Evolutionary conservation across 2,113 vertebrate species (phyloP).

Genomic region (Dromaius novaehollandiae): DNA sequence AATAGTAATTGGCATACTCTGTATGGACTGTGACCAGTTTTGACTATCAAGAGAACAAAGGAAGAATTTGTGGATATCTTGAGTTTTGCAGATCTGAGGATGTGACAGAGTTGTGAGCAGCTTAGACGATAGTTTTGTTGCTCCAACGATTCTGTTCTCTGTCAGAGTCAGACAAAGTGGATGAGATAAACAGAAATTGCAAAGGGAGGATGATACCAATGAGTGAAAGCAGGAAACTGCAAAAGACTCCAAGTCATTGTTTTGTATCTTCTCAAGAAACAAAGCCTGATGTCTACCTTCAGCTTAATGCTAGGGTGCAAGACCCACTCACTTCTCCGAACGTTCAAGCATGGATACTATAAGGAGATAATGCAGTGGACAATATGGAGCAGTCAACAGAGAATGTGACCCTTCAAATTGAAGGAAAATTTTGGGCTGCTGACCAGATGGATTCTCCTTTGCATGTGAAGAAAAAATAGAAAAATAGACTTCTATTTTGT

Average conservation of each 20-base stretch:
- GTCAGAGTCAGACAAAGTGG: background rate
- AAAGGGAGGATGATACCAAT: background rate
- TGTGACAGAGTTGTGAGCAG: background rate
- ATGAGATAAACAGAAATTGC: background rate
- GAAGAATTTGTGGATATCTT: background rate
- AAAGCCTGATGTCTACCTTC: background rate
- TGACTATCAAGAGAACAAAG: background rate
- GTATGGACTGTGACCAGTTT: background rate
- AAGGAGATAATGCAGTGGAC: background rate
- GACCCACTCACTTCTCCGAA: background rate
- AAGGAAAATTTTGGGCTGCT: background rate
- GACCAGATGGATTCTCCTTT: background rate
- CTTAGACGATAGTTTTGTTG: background rate
- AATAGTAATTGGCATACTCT: background rate
- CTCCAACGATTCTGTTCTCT: background rate
- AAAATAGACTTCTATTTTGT: background rate
- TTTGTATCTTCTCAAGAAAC: background rate
- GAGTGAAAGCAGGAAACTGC: background rate
- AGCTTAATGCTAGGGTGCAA: background rate
- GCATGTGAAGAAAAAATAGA: background rate
- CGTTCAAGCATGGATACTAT: background rate
- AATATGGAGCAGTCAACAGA: background rate
- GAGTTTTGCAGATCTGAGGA: background rate
- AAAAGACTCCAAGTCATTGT: background rate
- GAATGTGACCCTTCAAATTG: background rate